Percentiles rank a stretch among this genome's conserved stretches.
Evolutionary conservation across 1,140 invertebrate species (phyloP).

Genomic region (Bradynema listronoti): DNA sequence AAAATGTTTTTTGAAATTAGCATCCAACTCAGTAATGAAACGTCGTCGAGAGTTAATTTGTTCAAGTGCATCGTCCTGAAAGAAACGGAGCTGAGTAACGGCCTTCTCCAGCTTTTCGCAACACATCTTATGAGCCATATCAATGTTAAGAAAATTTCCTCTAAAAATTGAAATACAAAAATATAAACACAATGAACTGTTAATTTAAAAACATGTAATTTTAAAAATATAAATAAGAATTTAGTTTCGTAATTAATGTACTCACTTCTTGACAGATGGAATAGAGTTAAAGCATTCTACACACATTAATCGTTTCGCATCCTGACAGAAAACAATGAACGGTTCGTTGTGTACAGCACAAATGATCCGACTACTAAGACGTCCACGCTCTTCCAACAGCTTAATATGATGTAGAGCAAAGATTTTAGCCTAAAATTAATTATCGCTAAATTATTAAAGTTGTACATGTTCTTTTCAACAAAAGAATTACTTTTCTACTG

Average conservation of each 20-base stretch:
- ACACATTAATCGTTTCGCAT: slow-evolving; percentile 48
- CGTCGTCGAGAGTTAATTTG: slow-evolving; percentile 45
- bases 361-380: slow-evolving; percentile 21
- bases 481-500: too few species aligned
- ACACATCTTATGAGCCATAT: slow-evolving; percentile 47
- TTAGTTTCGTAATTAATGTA: too few species aligned
- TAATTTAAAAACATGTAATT: slow-evolving; percentile 26
- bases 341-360: slow-evolving; percentile 50
- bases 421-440: slow-evolving; percentile 57
- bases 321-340: slow-evolving; percentile 47
- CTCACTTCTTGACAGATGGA: slow-evolving; percentile 14
- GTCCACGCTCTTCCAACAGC: slow-evolving; percentile 46
- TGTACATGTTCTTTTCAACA: too few species aligned
- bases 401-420: slow-evolving; percentile 48
- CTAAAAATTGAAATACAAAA: slow-evolving; percentile 26
- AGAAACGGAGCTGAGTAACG: slow-evolving; percentile 35
- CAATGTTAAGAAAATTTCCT: slow-evolving; percentile 52
- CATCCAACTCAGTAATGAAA: slow-evolving; percentile 36
- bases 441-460: too few species aligned
- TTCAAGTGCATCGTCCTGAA: slow-evolving; percentile 48
- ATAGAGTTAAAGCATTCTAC: slow-evolving; percentile 55
- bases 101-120: slow-evolving; percentile 53
- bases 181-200: slow-evolving; percentile 1
- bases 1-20: slow-evolving; percentile 22
- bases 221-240: too few species aligned